Evolutionary conservation across 2,797 vertebrate species (phyloP), one percentile per base, ranked within the genome.

Genomic region (Sphenodon punctatus): DNA sequence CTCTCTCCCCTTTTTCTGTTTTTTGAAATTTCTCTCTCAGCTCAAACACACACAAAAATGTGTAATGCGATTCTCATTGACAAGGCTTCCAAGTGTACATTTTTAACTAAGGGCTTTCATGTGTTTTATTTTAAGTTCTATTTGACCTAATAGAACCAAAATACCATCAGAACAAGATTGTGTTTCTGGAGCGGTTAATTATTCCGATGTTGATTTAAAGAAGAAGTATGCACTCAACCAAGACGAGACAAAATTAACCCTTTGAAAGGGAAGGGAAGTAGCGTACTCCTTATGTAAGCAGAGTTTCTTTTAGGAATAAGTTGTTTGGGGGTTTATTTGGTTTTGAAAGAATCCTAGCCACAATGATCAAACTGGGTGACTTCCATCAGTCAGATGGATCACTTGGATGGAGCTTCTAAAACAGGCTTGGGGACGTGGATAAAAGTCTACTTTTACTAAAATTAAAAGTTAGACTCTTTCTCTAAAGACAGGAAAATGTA

Each of bases 61-160:
- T 3, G 13, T 19, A 68, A n/a, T 9, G 72, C 55, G 85, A 80
- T 77, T 88, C 82, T 89, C 4, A 0, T 76, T 87, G 86, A 73
- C 87, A 93, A 91, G 36, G 34, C 55, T 87, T 87, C 74, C 41
- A 86, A 91, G 71, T 66, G 78, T 58, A 73, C 39, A 56, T 51
- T 91, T 91, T 92, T 90, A 89, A 86, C 53, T 69, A 89, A 87
- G 51, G 65, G 66, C 38, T 92, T 89, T 85, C 71, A 69, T 46
- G 55, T 59, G 59, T 39, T 67, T 73, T 39, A 73, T 79, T 86
- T 45, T 63, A 70, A 90, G 63, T 79, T 61, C 63, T 36, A 53
- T 84, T 89, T 90, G 60, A 87, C 72, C 65, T 36, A 89, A 82
- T 32, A 68, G 23, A 82, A 46, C 56, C 41, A 80, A 25, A 82